Conservation (phyloP, 2,888 invertebrate species). For the Geophilus truncorum region DNA sequence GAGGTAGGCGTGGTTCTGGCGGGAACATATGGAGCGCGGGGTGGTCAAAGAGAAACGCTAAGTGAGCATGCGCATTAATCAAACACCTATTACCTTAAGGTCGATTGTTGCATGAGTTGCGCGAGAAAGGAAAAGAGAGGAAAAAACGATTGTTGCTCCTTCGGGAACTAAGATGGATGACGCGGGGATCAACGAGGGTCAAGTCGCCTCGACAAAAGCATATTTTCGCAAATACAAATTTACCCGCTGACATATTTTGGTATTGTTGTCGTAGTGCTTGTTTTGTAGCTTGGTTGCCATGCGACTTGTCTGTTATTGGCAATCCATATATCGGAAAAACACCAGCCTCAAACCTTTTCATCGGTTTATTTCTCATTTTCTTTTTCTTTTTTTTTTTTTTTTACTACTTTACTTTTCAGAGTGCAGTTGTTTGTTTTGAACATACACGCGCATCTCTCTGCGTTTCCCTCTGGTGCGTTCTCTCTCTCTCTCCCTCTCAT, state of each 20-base stretch:
- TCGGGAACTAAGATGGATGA: neutral
- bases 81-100: slow-evolving; percentile 15
- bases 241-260: neutral
- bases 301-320: no score
- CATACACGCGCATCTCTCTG: neutral
- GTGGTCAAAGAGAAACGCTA: slow-evolving; percentile 25
- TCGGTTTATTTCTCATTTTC: neutral
- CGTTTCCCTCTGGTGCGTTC: neutral
- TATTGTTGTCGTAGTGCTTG: neutral
- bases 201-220: neutral
- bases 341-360: no score
- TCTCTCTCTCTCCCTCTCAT: neutral
- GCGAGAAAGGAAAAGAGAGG: neutral
- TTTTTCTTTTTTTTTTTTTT: neutral
- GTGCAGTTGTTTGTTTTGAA: neutral
- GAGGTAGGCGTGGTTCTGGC: slow-evolving; percentile 11
- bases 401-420: neutral
- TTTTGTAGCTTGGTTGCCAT: neutral
- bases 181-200: neutral
- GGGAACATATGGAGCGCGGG: slow-evolving; percentile 25
- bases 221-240: neutral
- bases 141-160: neutral
- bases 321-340: no score
- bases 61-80: slow-evolving; percentile 27
- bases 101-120: neutral